Conservation (phyloP, 2,888 invertebrate species). For the Agriotes lineatus region DNA sequence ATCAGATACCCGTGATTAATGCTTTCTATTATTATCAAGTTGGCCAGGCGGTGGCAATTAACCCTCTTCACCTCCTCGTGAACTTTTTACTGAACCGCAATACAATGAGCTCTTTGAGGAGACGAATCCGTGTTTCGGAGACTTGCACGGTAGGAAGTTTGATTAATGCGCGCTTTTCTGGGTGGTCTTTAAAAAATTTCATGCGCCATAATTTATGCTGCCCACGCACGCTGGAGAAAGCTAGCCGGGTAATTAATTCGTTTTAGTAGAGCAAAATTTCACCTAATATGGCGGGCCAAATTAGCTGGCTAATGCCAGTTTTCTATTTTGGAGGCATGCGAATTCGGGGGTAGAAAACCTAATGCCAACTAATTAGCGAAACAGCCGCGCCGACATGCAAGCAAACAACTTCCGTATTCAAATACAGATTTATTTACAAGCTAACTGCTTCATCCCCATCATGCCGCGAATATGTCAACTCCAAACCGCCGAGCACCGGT, state of each 20-base stretch:
- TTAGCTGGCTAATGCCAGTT: not conserved
- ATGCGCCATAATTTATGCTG: slow-evolving; percentile 8
- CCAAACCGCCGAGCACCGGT: not conserved
- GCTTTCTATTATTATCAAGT: slow-evolving; percentile 22
- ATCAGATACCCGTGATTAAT: slow-evolving; percentile 21
- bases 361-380: not conserved
- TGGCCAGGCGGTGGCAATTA: slow-evolving; percentile 21
- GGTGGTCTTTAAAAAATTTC: slow-evolving; percentile 22
- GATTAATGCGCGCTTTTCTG: slow-evolving; percentile 15
- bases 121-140: slow-evolving; percentile 1
- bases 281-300: not conserved
- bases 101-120: slow-evolving; percentile 17
- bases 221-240: slow-evolving; percentile 7
- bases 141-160: slow-evolving; percentile 16
- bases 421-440: slow-evolving; percentile 1
- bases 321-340: too few relatives aligned
- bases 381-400: not conserved
- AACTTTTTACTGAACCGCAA: slow-evolving; percentile 8
- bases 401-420: not conserved
- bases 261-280: slow-evolving; percentile 1
- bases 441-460: not conserved
- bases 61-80: slow-evolving; percentile 1
- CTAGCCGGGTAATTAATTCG: slow-evolving; percentile 2
- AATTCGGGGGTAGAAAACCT: not conserved
- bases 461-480: not conserved